A percentile compares a stretch with the other conserved stretches of the same genome.
Evolutionary conservation across 1,140 invertebrate genomes (phyloP).

Genomic region (Euborellia annulipes): DNA sequence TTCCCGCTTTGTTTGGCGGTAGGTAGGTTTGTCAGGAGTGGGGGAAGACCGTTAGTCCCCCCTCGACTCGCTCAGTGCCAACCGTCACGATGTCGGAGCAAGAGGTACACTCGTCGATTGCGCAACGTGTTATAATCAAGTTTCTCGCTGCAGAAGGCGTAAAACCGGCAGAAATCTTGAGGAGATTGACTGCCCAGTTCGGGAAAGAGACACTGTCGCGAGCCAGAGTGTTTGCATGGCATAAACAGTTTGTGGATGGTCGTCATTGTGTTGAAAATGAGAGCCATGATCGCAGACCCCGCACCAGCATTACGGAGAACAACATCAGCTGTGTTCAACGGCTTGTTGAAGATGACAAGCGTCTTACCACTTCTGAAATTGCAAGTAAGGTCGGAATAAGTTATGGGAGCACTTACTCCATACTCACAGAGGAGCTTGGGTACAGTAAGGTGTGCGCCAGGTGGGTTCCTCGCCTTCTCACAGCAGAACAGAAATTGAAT

Average conservation of each 20-base stretch:
- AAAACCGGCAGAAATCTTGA: conserved; percentile 1
- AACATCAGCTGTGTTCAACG: neutral
- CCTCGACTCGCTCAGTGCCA: neutral
- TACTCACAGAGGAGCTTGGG: neutral
- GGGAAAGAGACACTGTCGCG: conserved; percentile 3
- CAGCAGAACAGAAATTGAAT: neutral
- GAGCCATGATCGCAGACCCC: conserved; percentile 3
- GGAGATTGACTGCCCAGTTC: conserved; percentile 5
- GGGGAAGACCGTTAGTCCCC: neutral
- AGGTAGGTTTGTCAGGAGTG: neutral
- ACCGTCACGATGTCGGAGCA: neutral
- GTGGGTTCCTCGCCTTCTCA: conserved; percentile 1
- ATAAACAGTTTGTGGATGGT: neutral
- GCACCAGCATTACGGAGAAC: conserved; percentile 7
- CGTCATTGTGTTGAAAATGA: conserved; percentile 5
- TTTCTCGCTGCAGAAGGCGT: conserved; percentile 5
- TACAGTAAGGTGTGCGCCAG: conserved; percentile 3
- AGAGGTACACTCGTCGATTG: neutral
- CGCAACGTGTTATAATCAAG: conserved; percentile 5
- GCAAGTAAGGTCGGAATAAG: neutral
- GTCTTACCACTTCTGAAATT: neutral
- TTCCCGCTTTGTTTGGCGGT: too few relatives aligned
- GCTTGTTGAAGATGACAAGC: conserved; percentile 4
- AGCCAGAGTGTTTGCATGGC: conserved; percentile 4
- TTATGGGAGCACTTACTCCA: conserved; percentile 1